Evolutionary conservation across 2,113 vertebrate genomes (phyloP), one percentile per base, ranked within the genome.

Genomic region (Tragulus kanchil): DNA sequence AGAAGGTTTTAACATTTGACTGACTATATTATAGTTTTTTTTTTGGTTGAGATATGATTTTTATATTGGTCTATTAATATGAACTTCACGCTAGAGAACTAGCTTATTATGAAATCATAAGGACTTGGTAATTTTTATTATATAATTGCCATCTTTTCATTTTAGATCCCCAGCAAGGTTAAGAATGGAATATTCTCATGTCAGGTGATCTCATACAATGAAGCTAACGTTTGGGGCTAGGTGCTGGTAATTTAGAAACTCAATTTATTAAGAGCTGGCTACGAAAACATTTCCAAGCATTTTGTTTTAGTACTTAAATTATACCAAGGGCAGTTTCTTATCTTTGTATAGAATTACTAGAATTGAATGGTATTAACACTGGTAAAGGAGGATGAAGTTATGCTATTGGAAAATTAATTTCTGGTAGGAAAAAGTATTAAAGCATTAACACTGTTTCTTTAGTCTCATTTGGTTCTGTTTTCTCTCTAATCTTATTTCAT

Each of bases 241-340:
- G 36, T 75, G 88, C 82, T 93, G n/a, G 17, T n/a, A 84, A 84
- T 61, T 84, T 54, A 88, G 26, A n/a, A 62, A 82, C 64, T 58
- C 8, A 91, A 79, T 78, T 21, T 73, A 73, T 93, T 82, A 73
- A 71, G 56, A 31, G 10, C 25, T 85, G 17, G 36, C 61, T 96
- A 61, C n/a, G 28, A 86, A 93, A 86, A 83, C 87, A 87, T 26
- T 59, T 93, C 77, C n/a, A 67, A 83, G 36, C 26, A 69, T 92
- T 93, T 94, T 82, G 45, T 45, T 84, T 93, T 54, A 54, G n/a
- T 64, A 88, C 31, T 94, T 95, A 58, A 83, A 85, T 94, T 77
- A 5, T 83, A 79, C 83, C 10, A 64, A 45, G 13, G 8, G 3
- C 75, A 85, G 62, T 89, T 89, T 85, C 77, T 96, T 81, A 13